phyloP scores from a whole-genome alignment of 1,140 invertebrate genomes.

The Bacillus rossius region DNA sequence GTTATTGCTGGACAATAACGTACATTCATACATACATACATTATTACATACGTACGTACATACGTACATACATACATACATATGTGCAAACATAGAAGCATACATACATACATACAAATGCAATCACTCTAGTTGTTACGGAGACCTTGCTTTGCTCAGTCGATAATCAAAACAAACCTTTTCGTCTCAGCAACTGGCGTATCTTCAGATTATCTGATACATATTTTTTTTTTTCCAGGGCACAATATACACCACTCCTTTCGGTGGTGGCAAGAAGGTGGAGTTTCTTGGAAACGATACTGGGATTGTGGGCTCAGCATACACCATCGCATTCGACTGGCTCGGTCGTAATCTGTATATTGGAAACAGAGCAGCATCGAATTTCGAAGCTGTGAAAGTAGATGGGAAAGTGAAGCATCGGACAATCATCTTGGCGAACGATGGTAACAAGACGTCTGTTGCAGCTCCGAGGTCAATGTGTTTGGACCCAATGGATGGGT shows the following conservation, averaged over 20 bases:
- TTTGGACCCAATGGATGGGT: conserved; percentile 87
- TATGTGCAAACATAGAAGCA: no score
- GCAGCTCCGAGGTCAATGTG: conserved; percentile 82
- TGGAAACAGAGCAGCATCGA: conserved; percentile 85
- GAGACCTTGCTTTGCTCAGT: no score
- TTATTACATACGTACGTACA: no score
- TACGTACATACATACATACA: no score
- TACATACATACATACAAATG: no score
- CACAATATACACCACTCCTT: conserved; percentile 77
- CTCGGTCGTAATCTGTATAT: conserved; percentile 92
- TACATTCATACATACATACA: no score
- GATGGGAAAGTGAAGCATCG: conserved; percentile 79
- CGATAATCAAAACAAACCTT: no score
- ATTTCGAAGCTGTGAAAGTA: conserved; percentile 87
- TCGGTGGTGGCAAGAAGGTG: conserved; percentile 82
- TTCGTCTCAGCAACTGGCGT: no score
- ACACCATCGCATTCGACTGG: conserved; percentile 93
- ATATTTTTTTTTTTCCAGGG: no score
- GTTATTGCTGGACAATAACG: no score
- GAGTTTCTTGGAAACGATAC: conserved; percentile 72
- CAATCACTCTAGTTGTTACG: no score
- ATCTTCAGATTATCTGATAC: no score
- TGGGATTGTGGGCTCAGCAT: conserved; percentile 86
- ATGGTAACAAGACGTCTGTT: conserved; percentile 81
- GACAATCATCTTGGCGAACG: conserved; percentile 86